A percentile compares a stretch with the other conserved stretches of the same genome.
These are phyloP conservation scores for Plectropomus leopardus DNA, from an alignment of 2,113 vertebrate species.

Conservation along the genomic window DNA sequence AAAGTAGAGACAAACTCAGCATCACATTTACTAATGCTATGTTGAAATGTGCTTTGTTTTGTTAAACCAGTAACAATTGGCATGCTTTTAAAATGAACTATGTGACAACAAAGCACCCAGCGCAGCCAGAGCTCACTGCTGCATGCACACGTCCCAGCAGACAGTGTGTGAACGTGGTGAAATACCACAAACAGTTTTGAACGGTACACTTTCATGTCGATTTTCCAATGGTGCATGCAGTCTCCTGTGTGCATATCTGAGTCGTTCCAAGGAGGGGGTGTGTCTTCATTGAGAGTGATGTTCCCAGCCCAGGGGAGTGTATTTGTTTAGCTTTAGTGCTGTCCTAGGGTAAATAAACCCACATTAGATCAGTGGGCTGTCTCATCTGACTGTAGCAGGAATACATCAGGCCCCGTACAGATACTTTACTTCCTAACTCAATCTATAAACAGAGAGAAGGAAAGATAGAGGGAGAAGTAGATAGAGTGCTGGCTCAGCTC, in stretches of 20 bases:
- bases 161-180: conserved; percentile 24
- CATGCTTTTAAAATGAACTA: conserved; percentile 2
- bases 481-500: conserved; percentile 57
- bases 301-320: conserved; percentile 59
- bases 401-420: conserved; percentile 67
- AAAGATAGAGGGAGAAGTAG: conserved; percentile 23
- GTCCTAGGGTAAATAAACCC: conserved; percentile 75
- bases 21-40: not conserved
- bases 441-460: conserved; percentile 60
- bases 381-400: conserved; percentile 67
- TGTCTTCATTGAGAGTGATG: conserved; percentile 70
- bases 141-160: conserved; percentile 35
- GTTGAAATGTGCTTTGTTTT: conserved; percentile 21
- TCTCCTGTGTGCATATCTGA: conserved; percentile 45
- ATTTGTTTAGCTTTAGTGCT: conserved; percentile 77
- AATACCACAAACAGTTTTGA: conserved; percentile 39
- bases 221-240: conserved; percentile 29
- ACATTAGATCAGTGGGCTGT: conserved; percentile 74
- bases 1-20: conserved; percentile 9
- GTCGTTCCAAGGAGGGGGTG: conserved; percentile 16
- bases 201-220: conserved; percentile 45
- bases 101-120: conserved; percentile 11
- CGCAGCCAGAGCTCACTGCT: conserved; percentile 8
- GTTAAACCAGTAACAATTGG: conserved; percentile 3
- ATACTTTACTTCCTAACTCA: conserved; percentile 66